Evolutionary conservation across 2,888 invertebrate genomes (phyloP).

Genomic region (Cheilosia soror): DNA sequence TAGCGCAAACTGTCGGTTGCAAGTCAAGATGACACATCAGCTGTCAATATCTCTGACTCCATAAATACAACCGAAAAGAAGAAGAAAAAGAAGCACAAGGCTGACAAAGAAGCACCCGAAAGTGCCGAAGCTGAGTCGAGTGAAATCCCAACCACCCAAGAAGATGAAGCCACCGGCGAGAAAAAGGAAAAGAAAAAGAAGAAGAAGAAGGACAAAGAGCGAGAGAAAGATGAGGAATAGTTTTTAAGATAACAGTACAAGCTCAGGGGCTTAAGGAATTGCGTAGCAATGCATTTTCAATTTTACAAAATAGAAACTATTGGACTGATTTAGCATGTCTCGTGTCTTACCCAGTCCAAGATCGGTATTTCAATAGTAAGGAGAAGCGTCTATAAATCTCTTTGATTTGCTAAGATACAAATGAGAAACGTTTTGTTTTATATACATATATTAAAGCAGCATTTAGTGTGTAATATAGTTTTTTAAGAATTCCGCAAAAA

Average conservation of each 20-base stretch:
- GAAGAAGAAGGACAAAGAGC: conserved; percentile 90
- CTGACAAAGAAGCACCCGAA: conserved; percentile 84
- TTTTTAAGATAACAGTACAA: conserved; percentile 7
- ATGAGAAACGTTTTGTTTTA: conserved; percentile 67
- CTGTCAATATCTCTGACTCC: conserved; percentile 82
- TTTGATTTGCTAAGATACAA: conserved; percentile 29
- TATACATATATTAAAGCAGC: conserved; percentile 1
- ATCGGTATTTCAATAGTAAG: conserved; percentile 27
- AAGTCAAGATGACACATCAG: conserved; percentile 82
- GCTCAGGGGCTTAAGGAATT: conserved; percentile 61
- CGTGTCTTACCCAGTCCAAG: background rate
- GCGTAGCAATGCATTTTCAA: conserved; percentile 68
- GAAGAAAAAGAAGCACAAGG: conserved; percentile 88
- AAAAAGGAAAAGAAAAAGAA: conserved; percentile 89
- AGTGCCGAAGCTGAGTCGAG: conserved; percentile 80
- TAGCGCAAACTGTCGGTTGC: conserved; percentile 86
- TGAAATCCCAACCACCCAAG: conserved; percentile 79
- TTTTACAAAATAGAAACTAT: conserved; percentile 42
- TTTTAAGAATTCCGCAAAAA: conserved; percentile 26
- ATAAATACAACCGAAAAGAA: conserved; percentile 85
- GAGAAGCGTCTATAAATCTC: conserved; percentile 9
- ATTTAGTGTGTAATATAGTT: conserved; percentile 45
- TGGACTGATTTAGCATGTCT: conserved; percentile 5
- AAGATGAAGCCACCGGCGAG: conserved; percentile 80
- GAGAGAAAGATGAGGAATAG: conserved; percentile 84